Conservation (phyloP, 2,888 invertebrate genomes). For the Caenorhabditis sp. region DNA sequence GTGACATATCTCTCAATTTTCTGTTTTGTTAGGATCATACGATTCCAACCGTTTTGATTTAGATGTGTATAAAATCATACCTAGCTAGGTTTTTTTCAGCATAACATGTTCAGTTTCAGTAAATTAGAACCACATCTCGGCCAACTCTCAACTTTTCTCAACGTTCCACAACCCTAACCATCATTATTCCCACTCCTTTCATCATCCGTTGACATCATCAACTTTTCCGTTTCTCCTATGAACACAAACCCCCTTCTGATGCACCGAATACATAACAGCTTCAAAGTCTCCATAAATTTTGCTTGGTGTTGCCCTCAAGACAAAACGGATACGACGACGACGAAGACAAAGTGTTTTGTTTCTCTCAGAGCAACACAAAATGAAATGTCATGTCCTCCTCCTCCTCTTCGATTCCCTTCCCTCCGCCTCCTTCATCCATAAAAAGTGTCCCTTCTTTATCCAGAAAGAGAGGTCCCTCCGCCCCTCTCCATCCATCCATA, state of each 20-base stretch:
- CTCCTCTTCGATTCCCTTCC: not conserved
- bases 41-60: no score
- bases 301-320: not conserved
- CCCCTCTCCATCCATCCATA: slow-evolving; percentile 13
- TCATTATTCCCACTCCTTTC: no score
- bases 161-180: no score
- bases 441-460: slow-evolving; percentile 13
- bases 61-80: no score
- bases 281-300: slow-evolving; percentile 6
- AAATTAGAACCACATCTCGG: no score
- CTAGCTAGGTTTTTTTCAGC: no score
- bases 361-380: slow-evolving; percentile 27
- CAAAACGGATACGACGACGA: slow-evolving; percentile 1
- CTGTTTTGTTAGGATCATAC: slow-evolving; percentile 11
- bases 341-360: slow-evolving; percentile 40
- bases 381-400: slow-evolving; percentile 49
- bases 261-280: not conserved
- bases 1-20: no score
- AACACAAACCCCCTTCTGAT: not conserved
- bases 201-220: not conserved
- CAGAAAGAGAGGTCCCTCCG: not conserved
- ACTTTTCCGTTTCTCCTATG: not conserved
- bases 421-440: slow-evolving; percentile 40
- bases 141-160: no score
- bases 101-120: not conserved